Base-by-base conservation (phyloP, 2,888 invertebrate genomes). In the Eupeodes luniger region DNA sequence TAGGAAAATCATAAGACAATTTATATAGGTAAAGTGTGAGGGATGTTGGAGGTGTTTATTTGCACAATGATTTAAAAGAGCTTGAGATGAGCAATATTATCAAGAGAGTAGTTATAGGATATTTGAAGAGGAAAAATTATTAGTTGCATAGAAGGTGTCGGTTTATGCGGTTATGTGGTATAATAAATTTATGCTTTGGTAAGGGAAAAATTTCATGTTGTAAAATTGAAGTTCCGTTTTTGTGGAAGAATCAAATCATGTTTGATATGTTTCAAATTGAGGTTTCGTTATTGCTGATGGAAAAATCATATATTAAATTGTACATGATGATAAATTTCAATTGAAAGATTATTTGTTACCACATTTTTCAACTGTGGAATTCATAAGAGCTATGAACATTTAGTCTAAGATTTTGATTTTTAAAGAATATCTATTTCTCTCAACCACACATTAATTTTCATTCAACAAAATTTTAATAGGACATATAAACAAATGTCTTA, bases 151-250 rank as follows among this genome's bases (percentile, higher is more conserved):
- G 12, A 66, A 14, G 66, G 49, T 36, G 9, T 47, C 1, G 66
- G 14, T 49, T 69, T 53, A 36, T 10, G 51, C 11, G 40, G 40
- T 40, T 7, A 53, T 69, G 53, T 69, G 69, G 67, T 51, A 40
- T 40, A 51, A 67, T 51, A 67, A 40, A 49, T 67, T 69, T 69
- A 53, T 69, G n/a, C 53, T 53, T 53, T 27, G 53, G 53, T 36
- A 6, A 53, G 69, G n/a, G n/a, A 11, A 69, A 27, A 53, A 69
- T 69, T 69, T 69, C 12, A 53, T 53, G 12, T 40, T 36, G n/a
- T 3, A n/a, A 49, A 67, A 67, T 61, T 34, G 44, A 49, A 36
- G 10, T 69, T 69, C 34, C 51, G 16, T 69, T 53, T 53, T 69
- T 53, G 12, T 14, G 9, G 47, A 36, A 9, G n/a, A 61, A 36